Evolutionary conservation across 2,113 vertebrate species (phyloP).

Genomic region (Calcarius ornatus): DNA sequence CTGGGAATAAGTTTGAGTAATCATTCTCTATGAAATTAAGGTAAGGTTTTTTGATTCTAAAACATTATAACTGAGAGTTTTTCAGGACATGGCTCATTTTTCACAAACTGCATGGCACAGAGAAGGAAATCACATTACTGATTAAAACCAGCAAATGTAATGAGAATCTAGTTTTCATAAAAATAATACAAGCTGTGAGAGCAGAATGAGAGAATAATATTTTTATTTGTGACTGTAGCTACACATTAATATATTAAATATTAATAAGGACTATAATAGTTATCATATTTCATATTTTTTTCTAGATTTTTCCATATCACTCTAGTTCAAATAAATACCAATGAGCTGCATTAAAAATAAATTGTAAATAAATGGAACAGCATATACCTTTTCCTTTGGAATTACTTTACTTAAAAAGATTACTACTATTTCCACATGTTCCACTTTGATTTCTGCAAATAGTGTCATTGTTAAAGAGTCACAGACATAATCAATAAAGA

Average conservation of each 20-base stretch:
- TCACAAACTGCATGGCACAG: neutral
- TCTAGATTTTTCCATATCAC: neutral
- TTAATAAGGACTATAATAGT: neutral
- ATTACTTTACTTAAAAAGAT: neutral
- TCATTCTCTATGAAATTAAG: neutral
- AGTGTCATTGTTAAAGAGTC: neutral
- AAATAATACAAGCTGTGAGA: neutral
- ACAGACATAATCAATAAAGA: neutral
- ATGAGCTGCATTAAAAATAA: neutral
- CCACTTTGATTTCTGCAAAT: neutral
- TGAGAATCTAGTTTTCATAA: neutral
- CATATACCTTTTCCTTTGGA: neutral
- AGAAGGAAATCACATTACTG: neutral
- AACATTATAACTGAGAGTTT: neutral
- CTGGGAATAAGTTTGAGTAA: neutral
- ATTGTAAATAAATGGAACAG: neutral
- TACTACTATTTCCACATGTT: neutral
- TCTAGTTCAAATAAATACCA: conserved; percentile 22
- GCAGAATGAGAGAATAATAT: neutral
- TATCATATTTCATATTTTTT: neutral
- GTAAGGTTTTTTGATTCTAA: neutral
- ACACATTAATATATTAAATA: conserved; percentile 7
- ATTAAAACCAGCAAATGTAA: conserved; percentile 2
- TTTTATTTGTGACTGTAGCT: conserved; percentile 11
- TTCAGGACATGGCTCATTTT: neutral